These are phyloP conservation scores for Formicarius rufipectus DNA, from an alignment of 2,113 vertebrate genomes.

Conservation along the genomic window DNA sequence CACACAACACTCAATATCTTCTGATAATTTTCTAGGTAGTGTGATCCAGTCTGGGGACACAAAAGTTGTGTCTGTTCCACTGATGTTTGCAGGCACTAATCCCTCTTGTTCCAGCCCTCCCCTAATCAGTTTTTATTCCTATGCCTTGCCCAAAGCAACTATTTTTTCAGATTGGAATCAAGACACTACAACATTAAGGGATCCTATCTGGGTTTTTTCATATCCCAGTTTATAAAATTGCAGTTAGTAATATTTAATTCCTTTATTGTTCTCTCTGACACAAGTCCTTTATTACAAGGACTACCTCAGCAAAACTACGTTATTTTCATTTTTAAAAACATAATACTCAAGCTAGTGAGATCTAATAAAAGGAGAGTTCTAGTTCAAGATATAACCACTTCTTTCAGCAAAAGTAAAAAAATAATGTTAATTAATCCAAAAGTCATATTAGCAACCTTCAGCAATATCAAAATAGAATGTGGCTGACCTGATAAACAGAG, in stretches of 20 bases:
- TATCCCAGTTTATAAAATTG: neutral
- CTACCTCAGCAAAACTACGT: neutral
- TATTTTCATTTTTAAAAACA: neutral
- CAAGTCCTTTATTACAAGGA: neutral
- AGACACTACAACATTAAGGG: neutral
- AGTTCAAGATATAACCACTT: neutral
- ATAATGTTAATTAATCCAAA: neutral
- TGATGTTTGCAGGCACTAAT: neutral
- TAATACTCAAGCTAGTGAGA: neutral
- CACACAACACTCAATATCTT: fast-evolving
- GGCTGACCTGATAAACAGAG: neutral
- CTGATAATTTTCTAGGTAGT: neutral
- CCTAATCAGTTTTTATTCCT: neutral
- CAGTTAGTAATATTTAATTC: neutral
- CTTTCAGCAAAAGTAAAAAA: neutral
- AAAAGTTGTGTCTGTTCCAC: neutral
- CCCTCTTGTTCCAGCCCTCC: neutral
- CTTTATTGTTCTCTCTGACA: neutral
- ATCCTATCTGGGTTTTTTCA: neutral
- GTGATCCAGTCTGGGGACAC: fast-evolving
- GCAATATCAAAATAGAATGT: neutral
- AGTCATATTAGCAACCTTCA: neutral
- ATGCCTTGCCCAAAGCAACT: neutral
- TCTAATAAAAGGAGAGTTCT: neutral
- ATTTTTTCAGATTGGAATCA: neutral